phyloP scores from a whole-genome alignment of 2,888 invertebrate species.

The Cantharis flavilabris region DNA sequence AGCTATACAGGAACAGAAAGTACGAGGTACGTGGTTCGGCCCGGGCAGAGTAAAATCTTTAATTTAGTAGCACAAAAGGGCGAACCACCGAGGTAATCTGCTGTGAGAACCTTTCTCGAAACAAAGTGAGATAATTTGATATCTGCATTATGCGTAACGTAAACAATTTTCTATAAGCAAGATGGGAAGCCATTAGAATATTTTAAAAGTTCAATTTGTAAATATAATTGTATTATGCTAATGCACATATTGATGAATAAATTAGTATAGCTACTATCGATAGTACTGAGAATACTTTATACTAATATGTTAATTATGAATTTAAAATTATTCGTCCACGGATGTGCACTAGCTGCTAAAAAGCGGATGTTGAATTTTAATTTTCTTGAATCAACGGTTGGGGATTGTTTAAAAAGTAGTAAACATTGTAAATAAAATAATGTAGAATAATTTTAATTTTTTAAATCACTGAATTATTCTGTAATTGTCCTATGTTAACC shows the following conservation, averaged over 20 bases:
- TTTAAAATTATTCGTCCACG: slow-evolving; percentile 3
- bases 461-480: neutral
- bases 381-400: neutral
- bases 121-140: no score
- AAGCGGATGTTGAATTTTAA: slow-evolving; percentile 12
- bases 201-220: neutral
- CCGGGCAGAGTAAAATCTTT: no score
- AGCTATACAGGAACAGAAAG: no score
- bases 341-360: slow-evolving; percentile 8
- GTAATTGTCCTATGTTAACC: neutral
- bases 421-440: neutral
- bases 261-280: neutral
- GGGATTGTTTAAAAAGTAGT: neutral
- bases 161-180: neutral
- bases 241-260: neutral
- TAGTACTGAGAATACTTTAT: neutral
- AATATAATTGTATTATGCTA: neutral
- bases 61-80: no score
- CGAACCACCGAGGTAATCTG: no score
- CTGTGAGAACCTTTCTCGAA: no score
- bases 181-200: neutral
- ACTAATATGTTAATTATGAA: neutral
- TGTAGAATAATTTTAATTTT: neutral
- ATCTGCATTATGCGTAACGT: no score
- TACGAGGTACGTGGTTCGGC: no score